A percentile compares a stretch with the other conserved stretches of the same genome.
phyloP scores from a whole-genome alignment of 2,888 invertebrate genomes.

The Leistus spinibarbis region DNA sequence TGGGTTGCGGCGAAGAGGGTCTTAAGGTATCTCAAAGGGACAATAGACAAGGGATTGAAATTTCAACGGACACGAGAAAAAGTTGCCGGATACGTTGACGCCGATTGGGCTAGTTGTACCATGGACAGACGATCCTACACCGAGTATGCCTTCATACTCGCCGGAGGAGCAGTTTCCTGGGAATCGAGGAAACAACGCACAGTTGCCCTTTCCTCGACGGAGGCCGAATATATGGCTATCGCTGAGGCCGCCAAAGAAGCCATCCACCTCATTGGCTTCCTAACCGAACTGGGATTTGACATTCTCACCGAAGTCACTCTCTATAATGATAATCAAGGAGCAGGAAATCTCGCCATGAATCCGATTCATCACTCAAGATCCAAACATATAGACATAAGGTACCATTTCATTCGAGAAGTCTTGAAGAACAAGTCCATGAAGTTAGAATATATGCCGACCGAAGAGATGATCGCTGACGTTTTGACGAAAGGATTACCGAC shows the following conservation, averaged over 20 bases:
- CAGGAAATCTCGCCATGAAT: constrained; percentile 37
- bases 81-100: constrained; percentile 30
- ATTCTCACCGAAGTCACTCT: neutral
- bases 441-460: constrained; percentile 31
- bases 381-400: constrained; percentile 42
- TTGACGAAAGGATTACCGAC: constrained; percentile 39
- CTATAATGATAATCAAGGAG: constrained; percentile 40
- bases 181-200: constrained; percentile 40
- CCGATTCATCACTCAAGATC: constrained; percentile 39
- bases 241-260: constrained; percentile 14
- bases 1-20: constrained; percentile 15
- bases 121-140: too few species aligned
- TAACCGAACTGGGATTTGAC: constrained; percentile 33
- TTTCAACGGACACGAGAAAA: neutral
- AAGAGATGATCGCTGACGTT: constrained; percentile 40
- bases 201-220: too few species aligned
- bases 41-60: neutral
- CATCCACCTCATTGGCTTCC: constrained; percentile 26
- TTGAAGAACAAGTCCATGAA: constrained; percentile 26
- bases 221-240: too few species aligned
- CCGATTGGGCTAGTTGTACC: constrained; percentile 35
- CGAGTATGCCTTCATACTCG: constrained; percentile 29
- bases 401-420: constrained; percentile 39
- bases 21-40: constrained; percentile 35
- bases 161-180: constrained; percentile 35